A percentile compares a stretch with the other conserved stretches of the same genome.
phyloP scores from a whole-genome alignment of 2,888 invertebrate species.

The Cephonodes hylas region DNA sequence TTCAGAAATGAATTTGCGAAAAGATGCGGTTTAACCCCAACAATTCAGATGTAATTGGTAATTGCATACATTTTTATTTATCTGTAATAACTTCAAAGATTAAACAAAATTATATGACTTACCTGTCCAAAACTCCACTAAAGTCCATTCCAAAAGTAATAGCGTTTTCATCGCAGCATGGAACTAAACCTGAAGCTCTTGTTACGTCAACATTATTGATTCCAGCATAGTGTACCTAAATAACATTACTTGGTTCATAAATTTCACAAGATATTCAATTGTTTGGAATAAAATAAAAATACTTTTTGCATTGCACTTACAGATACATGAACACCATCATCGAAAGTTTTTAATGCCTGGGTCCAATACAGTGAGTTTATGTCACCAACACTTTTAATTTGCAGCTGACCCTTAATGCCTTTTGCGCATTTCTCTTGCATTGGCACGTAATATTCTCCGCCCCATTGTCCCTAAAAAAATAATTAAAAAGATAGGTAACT shows the following conservation, averaged over 20 bases:
- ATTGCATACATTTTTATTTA: too few relatives aligned
- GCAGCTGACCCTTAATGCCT: slow-evolving; percentile 18
- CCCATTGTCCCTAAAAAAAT: slow-evolving; percentile 21
- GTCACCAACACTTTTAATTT: slow-evolving; percentile 30
- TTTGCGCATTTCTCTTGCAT: slow-evolving; percentile 19
- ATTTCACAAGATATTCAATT: too few relatives aligned
- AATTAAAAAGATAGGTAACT: neutral
- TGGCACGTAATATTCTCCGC: slow-evolving; percentile 41
- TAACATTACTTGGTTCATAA: too few relatives aligned
- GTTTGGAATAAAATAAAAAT: too few relatives aligned
- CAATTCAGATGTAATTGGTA: too few relatives aligned
- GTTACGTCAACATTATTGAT: slow-evolving; percentile 39
- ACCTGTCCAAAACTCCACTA: slow-evolving; percentile 55
- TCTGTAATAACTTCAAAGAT: too few relatives aligned
- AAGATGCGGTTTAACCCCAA: too few relatives aligned
- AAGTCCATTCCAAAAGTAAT: slow-evolving; percentile 57
- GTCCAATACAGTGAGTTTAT: slow-evolving; percentile 37
- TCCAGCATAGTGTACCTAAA: slow-evolving; percentile 46
- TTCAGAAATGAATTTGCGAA: too few relatives aligned
- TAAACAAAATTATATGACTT: slow-evolving; percentile 2
- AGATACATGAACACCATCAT: slow-evolving; percentile 26
- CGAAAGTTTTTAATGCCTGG: slow-evolving; percentile 19
- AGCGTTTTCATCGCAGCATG: slow-evolving; percentile 13
- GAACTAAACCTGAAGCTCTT: slow-evolving; percentile 37
- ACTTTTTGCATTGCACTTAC: slow-evolving; percentile 18